These are phyloP conservation scores for Tadarida brasiliensis DNA, from an alignment of 2,797 vertebrate species.

Conservation along the genomic window DNA sequence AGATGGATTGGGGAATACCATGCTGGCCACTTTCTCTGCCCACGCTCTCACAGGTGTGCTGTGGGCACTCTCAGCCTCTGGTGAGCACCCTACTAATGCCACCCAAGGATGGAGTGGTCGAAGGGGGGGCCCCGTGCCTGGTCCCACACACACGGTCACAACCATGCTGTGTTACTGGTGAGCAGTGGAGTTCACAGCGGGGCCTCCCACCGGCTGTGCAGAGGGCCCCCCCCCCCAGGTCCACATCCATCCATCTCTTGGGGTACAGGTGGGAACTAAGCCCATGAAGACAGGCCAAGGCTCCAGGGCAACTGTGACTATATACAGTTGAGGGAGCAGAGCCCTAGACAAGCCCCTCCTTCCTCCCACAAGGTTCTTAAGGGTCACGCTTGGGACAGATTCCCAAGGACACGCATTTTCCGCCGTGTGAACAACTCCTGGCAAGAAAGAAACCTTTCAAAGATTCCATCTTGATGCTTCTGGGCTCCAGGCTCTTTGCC, in stretches of 20 bases:
- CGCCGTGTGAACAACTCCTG: background rate
- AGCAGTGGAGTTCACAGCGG: background rate
- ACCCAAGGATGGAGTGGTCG: background rate
- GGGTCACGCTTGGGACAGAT: background rate
- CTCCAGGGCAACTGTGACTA: background rate
- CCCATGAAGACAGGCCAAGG: background rate
- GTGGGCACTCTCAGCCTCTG: background rate
- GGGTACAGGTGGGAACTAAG: background rate
- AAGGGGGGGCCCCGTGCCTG: too few species aligned
- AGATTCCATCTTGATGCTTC: background rate
- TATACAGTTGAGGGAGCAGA: background rate
- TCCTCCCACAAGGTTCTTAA: background rate
- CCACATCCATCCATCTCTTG: background rate
- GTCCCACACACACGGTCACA: accelerated
- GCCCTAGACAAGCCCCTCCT: background rate
- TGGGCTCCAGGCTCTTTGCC: background rate
- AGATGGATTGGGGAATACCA: accelerated
- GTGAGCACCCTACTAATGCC: background rate
- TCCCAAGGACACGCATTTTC: background rate
- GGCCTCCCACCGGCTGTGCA: background rate
- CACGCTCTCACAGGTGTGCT: too few species aligned
- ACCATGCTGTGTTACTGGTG: background rate
- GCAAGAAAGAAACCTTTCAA: conserved; percentile 49
- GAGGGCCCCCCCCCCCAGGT: background rate
- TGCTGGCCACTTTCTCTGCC: background rate